Conservation (phyloP, 2,113 vertebrate genomes). For the Stegastes partitus region DNA sequence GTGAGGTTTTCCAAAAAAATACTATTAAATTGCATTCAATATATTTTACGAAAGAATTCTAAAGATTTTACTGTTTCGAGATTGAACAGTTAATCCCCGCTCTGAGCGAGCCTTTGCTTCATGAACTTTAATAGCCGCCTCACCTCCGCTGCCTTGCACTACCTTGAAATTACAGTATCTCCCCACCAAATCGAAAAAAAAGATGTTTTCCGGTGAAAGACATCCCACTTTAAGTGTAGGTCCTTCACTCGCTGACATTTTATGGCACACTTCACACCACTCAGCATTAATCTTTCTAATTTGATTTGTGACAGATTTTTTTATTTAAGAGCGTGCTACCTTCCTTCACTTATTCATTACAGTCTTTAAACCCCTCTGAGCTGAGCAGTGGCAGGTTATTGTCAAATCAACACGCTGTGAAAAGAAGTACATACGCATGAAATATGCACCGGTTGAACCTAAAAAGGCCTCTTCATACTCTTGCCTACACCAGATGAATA, state of each 20-base stretch:
- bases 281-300: constrained; percentile 58
- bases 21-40: neutral
- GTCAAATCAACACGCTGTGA: constrained; percentile 41
- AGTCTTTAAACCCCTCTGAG: constrained; percentile 49
- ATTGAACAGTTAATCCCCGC: constrained; percentile 25
- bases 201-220: constrained; percentile 41
- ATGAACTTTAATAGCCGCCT: constrained; percentile 38
- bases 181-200: constrained; percentile 46
- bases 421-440: constrained; percentile 47
- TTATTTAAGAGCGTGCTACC: constrained; percentile 46
- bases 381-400: constrained; percentile 27
- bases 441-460: constrained; percentile 38
- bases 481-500: neutral
- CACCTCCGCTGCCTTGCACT: constrained; percentile 38
- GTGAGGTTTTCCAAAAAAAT: neutral
- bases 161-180: constrained; percentile 58
- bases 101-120: constrained; percentile 31
- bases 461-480: neutral
- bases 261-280: constrained; percentile 64
- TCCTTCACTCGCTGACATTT: constrained; percentile 63
- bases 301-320: constrained; percentile 66
- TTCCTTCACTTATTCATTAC: constrained; percentile 43
- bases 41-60: constrained; percentile 14
- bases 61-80: constrained; percentile 33
- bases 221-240: constrained; percentile 49